Conservation (phyloP, 2,888 invertebrate species). For the Sabellastarte sp. region DNA sequence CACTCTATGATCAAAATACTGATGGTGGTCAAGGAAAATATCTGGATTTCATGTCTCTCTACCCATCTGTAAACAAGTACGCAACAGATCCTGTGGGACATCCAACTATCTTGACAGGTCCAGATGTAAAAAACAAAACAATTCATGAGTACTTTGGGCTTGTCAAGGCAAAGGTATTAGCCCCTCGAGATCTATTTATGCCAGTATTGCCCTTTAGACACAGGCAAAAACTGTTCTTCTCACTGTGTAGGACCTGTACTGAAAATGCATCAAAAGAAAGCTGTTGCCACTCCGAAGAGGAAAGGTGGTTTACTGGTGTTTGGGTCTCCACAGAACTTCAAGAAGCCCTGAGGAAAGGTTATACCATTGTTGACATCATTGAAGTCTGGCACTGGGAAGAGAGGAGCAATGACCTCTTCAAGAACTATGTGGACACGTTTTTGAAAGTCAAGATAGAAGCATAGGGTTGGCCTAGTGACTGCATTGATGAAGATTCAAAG, state of each 20-base stretch:
- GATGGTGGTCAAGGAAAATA: slow-evolving; percentile 33
- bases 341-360: background rate
- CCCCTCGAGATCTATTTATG: slow-evolving; percentile 32
- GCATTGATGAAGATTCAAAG: slow-evolving; percentile 22
- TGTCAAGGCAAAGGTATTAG: slow-evolving; percentile 26
- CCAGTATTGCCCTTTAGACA: slow-evolving; percentile 37
- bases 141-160: slow-evolving; percentile 28
- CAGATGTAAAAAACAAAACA: slow-evolving; percentile 9
- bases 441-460: slow-evolving; percentile 31
- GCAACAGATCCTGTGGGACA: slow-evolving; percentile 21
- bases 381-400: background rate
- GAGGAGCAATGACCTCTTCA: slow-evolving; percentile 33
- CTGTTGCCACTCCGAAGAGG: background rate
- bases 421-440: slow-evolving; percentile 37
- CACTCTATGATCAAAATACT: slow-evolving; percentile 26
- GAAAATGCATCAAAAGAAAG: slow-evolving; percentile 20
- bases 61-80: slow-evolving; percentile 38
- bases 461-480: slow-evolving; percentile 27
- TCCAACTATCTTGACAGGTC: slow-evolving; percentile 23
- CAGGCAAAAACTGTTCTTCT: slow-evolving; percentile 42
- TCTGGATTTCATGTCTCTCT: slow-evolving; percentile 35
- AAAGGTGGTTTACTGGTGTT: background rate
- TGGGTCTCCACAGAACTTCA: background rate
- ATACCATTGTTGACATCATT: background rate
- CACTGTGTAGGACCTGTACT: slow-evolving; percentile 45